Evolutionary conservation across 23 tunicate species (phyloP), one percentile per base, ranked within the genome.

Genomic region (Aplidium turbinatum): DNA sequence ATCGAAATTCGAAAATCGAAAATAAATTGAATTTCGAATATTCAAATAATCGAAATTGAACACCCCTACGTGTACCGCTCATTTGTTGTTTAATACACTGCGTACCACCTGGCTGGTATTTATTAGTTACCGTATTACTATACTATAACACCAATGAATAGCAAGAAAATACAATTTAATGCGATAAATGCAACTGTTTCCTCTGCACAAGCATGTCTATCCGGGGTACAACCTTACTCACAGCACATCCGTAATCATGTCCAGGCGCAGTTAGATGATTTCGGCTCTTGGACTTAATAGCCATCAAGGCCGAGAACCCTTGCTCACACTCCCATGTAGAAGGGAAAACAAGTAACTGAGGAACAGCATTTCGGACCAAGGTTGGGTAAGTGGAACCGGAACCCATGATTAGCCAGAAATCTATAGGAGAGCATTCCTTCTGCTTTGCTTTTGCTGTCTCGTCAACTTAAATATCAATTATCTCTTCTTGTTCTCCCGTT

Each of bases 391-490:
- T 76, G 53, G 54, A 76, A 56, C 65, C 67, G 24, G 13, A 42
- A 9, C 9, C 48, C 83, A 68, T 68, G 54, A 3, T 80, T 47
- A 80, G 68, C 85, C 77, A 80, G 85, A 68, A 80, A 56, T 80
- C 58, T 68, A 80, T 80, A 30, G 77, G 58, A 54, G 77, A 80
- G 64, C 78, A 80, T 60, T 76, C 81, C 70, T 58, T 76, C 70
- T 39, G 56, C 38, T 35, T 58, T 57, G 70, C 53, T 76, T 76
- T 76, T 76, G 55, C 70, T 35, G 81, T 76, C 56, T 76, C 70
- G 53, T 76, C 81, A 76, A 27, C 53, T 76, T 76, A 70, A 58
- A 76, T 76, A 57, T 76, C 81, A 76, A 58, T 76, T 4, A 76
- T 58, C 36, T 76, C 81, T 70, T 58, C 70, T 60, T 76, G 56